Evolutionary conservation across 64 coral and sea anemone species (phyloP).

Genomic region (Stichodactyla mertensii): DNA sequence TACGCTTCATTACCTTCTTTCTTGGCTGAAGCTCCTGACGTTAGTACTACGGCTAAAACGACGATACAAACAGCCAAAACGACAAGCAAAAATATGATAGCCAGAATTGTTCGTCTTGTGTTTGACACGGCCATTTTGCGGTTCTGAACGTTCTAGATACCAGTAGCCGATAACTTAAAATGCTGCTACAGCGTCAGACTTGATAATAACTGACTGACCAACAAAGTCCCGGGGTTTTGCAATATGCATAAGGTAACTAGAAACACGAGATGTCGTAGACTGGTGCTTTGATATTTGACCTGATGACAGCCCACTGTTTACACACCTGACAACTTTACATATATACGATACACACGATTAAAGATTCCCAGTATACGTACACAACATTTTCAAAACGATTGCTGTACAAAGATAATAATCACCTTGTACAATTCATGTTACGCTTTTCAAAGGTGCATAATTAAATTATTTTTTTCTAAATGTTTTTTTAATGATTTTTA

Average conservation of each 20-base stretch:
- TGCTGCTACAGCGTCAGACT: neutral
- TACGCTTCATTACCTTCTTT: neutral
- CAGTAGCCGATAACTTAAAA: neutral
- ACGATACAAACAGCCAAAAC: conserved; percentile 4
- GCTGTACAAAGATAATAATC: too few relatives aligned
- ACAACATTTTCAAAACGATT: too few relatives aligned
- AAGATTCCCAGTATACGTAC: too few relatives aligned
- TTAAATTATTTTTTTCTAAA: too few relatives aligned
- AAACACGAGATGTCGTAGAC: neutral
- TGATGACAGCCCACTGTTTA: neutral
- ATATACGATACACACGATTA: too few relatives aligned
- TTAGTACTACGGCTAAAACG: neutral
- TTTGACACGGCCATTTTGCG: neutral
- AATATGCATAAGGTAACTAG: neutral
- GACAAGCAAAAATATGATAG: neutral
- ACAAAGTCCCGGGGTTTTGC: neutral
- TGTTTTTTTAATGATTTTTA: too few relatives aligned
- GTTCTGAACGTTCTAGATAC: neutral
- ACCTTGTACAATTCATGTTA: too few relatives aligned
- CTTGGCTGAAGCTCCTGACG: neutral
- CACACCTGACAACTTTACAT: too few relatives aligned
- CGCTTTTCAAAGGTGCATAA: too few relatives aligned
- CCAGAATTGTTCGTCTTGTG: neutral
- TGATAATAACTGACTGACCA: neutral
- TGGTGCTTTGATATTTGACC: neutral